A percentile compares a stretch with the other conserved stretches of the same genome.
Conservation (phyloP, 2,888 invertebrate species). For the Noctua pronuba region DNA sequence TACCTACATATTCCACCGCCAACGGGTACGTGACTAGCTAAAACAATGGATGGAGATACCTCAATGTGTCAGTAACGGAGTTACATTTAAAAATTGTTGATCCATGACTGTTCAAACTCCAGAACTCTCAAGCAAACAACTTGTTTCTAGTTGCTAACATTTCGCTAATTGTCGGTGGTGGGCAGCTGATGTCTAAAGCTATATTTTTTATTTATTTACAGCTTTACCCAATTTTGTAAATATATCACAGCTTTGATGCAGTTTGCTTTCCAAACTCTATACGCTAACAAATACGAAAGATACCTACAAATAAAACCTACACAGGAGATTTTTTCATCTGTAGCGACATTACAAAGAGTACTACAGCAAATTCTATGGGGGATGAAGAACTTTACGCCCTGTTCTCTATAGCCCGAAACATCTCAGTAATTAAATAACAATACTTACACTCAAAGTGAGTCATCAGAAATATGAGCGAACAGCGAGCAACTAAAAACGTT, state of each 20-base stretch:
- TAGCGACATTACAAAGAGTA: too few relatives aligned
- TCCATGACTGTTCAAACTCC: background rate
- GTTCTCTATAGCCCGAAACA: too few relatives aligned
- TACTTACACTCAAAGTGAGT: constrained; percentile 42
- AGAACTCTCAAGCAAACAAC: background rate
- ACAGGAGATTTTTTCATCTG: background rate
- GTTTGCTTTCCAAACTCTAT: background rate
- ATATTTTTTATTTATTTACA: background rate
- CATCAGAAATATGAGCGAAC: constrained; percentile 45
- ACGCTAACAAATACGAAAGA: background rate
- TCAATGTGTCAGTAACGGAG: background rate
- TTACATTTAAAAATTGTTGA: background rate
- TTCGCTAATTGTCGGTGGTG: background rate
- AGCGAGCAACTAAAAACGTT: constrained; percentile 46
- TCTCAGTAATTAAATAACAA: constrained; percentile 7
- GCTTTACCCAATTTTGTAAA: background rate
- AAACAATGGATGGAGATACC: background rate
- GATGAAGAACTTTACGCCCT: too few relatives aligned
- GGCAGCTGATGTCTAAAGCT: background rate
- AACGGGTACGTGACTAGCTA: background rate
- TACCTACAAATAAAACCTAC: background rate
- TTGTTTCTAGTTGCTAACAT: background rate
- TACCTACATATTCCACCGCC: background rate
- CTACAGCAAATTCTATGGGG: too few relatives aligned
- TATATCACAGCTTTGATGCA: background rate